A percentile compares a stretch with the other conserved stretches of the same genome.
Conservation (phyloP, 2,797 vertebrate genomes). For the Eulemur coronatus region DNA sequence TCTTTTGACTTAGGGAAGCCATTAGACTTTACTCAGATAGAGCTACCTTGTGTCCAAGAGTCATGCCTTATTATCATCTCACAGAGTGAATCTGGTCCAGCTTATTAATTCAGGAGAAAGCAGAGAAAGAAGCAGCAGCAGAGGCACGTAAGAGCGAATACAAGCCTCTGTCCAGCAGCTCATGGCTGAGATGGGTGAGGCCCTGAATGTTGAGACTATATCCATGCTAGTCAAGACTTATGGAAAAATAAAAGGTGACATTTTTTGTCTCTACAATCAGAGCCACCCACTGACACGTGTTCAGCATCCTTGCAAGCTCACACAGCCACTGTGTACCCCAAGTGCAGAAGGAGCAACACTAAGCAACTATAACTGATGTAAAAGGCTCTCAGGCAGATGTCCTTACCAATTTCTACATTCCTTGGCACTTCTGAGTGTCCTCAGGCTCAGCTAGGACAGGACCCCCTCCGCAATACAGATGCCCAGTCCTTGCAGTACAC, state of each 20-base stretch:
- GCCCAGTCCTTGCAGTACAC: neutral
- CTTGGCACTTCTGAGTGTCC: neutral
- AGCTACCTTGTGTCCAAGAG: neutral
- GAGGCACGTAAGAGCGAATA: neutral
- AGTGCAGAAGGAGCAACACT: neutral
- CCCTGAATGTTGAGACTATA: neutral
- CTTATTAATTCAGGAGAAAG: neutral
- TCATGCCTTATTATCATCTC: neutral
- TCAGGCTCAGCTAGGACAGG: neutral
- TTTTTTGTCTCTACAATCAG: neutral
- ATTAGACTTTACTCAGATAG: neutral
- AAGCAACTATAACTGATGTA: neutral
- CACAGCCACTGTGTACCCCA: too few relatives aligned
- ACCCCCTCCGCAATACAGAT: neutral
- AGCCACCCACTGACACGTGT: too few relatives aligned
- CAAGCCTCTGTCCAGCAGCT: neutral
- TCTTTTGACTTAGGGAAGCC: neutral
- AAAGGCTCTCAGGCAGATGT: neutral
- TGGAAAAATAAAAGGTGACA: neutral
- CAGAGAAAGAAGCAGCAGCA: neutral
- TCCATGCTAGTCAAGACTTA: neutral
- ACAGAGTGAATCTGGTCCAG: neutral
- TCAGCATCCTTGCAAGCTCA: neutral
- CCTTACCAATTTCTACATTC: neutral
- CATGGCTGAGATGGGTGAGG: neutral